A percentile compares a stretch with the other conserved stretches of the same genome.
phyloP scores from a whole-genome alignment of 2,888 invertebrate genomes.

The Cerastis leucographa region DNA sequence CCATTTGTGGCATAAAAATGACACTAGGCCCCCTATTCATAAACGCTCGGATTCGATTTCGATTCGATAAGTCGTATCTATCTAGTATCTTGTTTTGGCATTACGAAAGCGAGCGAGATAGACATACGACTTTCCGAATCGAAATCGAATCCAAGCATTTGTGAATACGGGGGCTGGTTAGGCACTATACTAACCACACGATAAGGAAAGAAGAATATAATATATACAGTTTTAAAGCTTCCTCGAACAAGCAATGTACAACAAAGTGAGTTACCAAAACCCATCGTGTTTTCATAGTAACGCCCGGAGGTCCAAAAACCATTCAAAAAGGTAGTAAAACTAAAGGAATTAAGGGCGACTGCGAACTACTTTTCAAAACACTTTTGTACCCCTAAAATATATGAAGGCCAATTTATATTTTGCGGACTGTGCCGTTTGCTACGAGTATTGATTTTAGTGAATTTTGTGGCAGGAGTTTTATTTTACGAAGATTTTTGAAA shows the following conservation, averaged over 20 bases:
- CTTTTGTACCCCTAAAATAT: slow-evolving; percentile 87
- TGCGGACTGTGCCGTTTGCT: slow-evolving; percentile 64
- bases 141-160: too few relatives aligned
- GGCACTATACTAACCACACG: too few relatives aligned
- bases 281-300: slow-evolving; percentile 61
- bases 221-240: background rate
- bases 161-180: too few relatives aligned
- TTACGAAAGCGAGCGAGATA: too few relatives aligned
- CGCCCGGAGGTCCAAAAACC: slow-evolving; percentile 81
- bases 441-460: slow-evolving; percentile 62
- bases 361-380: slow-evolving; percentile 90
- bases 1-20: too few relatives aligned
- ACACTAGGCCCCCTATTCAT: too few relatives aligned
- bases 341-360: slow-evolving; percentile 88
- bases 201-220: too few relatives aligned
- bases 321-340: slow-evolving; percentile 90
- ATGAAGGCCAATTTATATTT: slow-evolving; percentile 90
- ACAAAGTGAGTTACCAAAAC: slow-evolving; percentile 51
- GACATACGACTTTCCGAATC: too few relatives aligned
- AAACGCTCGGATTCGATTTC: too few relatives aligned
- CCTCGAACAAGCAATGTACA: slow-evolving; percentile 54
- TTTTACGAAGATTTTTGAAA: background rate
- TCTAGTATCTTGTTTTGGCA: too few relatives aligned
- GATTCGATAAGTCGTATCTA: too few relatives aligned
- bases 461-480: background rate